Evolutionary conservation across 1,140 invertebrate species (phyloP), one percentile per base, ranked within the genome.

Genomic region (Aphelinus certus): DNA sequence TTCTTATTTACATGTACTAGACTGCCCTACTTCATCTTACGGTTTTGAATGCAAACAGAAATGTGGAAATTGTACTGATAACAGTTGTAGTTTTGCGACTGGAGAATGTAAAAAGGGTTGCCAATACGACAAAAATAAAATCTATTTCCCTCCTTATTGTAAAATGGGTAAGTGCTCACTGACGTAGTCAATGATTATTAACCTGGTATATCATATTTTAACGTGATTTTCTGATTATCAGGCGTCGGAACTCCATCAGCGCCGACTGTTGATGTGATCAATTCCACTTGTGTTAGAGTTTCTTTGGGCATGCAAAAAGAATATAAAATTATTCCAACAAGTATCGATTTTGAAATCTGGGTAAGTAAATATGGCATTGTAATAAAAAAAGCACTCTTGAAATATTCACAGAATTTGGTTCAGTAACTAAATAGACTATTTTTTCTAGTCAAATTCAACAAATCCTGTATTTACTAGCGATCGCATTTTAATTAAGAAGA

Each of bases 21-120:
- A 9, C 10, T 76, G 75, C 46, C 51, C 57, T 10, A 5, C 3
- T 4, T 67, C 53, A n/a, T 68, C 53, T 9, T 76, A 76, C 7
- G 75, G 75, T 42, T 63, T n/a, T 51, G 69, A 72, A 2, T 76
- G 75, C 9, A 7, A 43, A 47, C 1, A 68, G 48, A 72, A 10
- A 7, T 76, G 75, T 57, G 75, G 75, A 47, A 26, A 72, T 48
- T 76, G 75, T 49, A 26, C 57, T 1, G 2, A 67, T 10, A 46
- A 63, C 4, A 10, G 6, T 10, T 76, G 75, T 10, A 68, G 26
- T 48, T 43, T 43, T 7, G 26, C 56, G 0, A 68, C 56, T 62
- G 75, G 75, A 26, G 1, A 63, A 5, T 76, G 75, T 53, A 66
- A 42, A 7, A 7, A 47, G 43, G 75, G 75, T 49, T 76, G 75